Evolutionary conservation across 2,113 vertebrate genomes (phyloP).

Genomic region (Grammomys surdaster): DNA sequence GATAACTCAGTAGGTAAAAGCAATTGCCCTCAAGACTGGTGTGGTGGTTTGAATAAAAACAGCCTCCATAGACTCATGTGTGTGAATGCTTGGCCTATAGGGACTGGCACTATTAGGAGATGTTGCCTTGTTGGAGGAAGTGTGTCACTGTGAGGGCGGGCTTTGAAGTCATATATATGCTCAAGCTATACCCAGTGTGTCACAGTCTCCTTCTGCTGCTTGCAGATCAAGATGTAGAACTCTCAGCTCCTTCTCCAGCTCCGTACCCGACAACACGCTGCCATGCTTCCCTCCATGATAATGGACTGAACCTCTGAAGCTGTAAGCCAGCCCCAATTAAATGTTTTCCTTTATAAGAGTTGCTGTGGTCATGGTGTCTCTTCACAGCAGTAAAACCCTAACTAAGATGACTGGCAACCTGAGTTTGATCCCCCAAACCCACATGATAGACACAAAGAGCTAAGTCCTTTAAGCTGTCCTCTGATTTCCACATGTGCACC

Average conservation of each 20-base stretch:
- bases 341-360: not conserved
- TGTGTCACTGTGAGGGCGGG: not conserved
- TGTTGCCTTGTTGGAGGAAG: not conserved
- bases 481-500: not conserved
- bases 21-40: not conserved
- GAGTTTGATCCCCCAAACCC: not conserved
- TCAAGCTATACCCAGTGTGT: not conserved
- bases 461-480: not conserved
- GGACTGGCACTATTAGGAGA: not conserved
- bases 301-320: too few species aligned
- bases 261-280: not conserved
- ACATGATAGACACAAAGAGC: not conserved
- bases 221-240: not conserved
- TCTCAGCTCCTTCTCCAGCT: not conserved
- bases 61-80: not conserved
- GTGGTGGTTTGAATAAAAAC: not conserved
- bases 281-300: too few species aligned
- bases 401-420: not conserved
- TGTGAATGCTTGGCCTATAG: not conserved
- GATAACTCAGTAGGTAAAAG: not conserved
- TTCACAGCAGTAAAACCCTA: not conserved
- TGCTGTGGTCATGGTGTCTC: not conserved
- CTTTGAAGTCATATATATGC: not conserved
- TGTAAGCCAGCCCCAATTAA: not conserved
- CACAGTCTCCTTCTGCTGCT: not conserved